Percentiles rank a stretch among this genome's conserved stretches.
Evolutionary conservation across 2,797 vertebrate genomes (phyloP).

Genomic region (Chloroceryle amazona): DNA sequence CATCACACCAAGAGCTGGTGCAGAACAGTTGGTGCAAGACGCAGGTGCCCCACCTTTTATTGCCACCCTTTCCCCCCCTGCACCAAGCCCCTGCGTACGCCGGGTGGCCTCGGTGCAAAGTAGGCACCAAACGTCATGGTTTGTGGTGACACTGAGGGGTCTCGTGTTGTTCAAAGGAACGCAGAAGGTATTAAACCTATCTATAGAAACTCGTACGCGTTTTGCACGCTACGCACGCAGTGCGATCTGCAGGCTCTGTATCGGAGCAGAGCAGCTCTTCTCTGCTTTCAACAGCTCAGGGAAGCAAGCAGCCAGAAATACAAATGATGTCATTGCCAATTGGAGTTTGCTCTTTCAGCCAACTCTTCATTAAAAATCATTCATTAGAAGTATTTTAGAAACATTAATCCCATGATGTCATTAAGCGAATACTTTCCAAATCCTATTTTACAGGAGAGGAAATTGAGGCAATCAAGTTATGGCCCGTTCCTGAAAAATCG

Average conservation of each 20-base stretch:
- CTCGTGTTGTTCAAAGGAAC: too few relatives aligned
- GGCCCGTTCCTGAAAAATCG: constrained; percentile 4
- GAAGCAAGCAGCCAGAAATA: not conserved
- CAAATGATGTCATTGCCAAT: constrained; percentile 27
- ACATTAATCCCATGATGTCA: constrained; percentile 29
- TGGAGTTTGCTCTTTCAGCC: constrained; percentile 8
- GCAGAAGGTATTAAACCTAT: accelerated
- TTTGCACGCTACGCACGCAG: accelerated
- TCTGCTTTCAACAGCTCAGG: constrained; percentile 8
- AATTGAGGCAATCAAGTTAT: constrained; percentile 42
- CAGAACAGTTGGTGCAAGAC: accelerated
- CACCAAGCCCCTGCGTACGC: accelerated
- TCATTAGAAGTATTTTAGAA: constrained; percentile 31
- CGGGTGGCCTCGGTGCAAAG: accelerated
- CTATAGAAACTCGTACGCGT: accelerated
- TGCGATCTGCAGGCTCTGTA: accelerated
- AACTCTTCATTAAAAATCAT: constrained; percentile 47
- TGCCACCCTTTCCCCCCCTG: not conserved
- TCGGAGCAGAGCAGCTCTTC: not conserved
- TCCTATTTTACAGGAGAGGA: constrained; percentile 39
- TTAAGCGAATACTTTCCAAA: constrained; percentile 29
- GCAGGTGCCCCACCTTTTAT: accelerated
- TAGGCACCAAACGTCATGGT: accelerated
- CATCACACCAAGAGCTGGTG: not conserved
- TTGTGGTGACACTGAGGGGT: not conserved